Conservation (phyloP, 2,888 invertebrate species). For the Caenorhabditis uteleia region DNA sequence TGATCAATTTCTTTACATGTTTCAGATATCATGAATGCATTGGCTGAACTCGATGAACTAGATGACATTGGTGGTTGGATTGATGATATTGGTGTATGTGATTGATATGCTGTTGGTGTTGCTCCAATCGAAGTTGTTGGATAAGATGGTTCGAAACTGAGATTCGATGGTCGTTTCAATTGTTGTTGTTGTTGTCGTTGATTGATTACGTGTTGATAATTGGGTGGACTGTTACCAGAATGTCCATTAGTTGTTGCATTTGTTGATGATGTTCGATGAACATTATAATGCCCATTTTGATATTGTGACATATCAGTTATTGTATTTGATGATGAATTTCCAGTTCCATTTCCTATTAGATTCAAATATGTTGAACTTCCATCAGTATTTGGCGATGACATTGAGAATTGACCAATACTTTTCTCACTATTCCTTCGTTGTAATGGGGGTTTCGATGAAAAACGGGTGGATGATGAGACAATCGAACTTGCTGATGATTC, state of each 20-base stretch:
- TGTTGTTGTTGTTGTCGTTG: conserved; percentile 18
- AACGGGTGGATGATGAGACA: conserved; percentile 17
- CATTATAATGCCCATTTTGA: background rate
- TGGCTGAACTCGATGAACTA: conserved; percentile 12
- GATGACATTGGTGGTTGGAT: background rate
- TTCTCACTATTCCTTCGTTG: conserved; percentile 40
- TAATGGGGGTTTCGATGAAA: conserved; percentile 38
- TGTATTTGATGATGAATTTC: conserved; percentile 21
- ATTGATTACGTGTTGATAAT: conserved; percentile 38
- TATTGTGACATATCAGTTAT: conserved; percentile 31
- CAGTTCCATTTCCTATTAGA: conserved; percentile 25
- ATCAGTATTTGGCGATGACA: conserved; percentile 38
- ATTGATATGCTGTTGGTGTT: conserved; percentile 27
- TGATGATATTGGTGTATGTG: conserved; percentile 6
- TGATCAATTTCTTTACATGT: conserved; percentile 47
- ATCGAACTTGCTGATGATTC: conserved; percentile 27
- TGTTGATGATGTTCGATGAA: conserved; percentile 11
- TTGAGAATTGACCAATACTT: conserved; percentile 33
- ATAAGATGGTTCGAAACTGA: conserved; percentile 3
- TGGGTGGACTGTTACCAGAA: no score
- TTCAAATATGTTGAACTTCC: conserved; percentile 21
- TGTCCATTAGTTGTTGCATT: background rate
- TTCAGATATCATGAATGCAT: conserved; percentile 29
- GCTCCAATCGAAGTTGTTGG: conserved; percentile 17
- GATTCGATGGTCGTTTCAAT: conserved; percentile 25